phyloP scores from a whole-genome alignment of 2,888 invertebrate species.

The Mamestra brassicae region DNA sequence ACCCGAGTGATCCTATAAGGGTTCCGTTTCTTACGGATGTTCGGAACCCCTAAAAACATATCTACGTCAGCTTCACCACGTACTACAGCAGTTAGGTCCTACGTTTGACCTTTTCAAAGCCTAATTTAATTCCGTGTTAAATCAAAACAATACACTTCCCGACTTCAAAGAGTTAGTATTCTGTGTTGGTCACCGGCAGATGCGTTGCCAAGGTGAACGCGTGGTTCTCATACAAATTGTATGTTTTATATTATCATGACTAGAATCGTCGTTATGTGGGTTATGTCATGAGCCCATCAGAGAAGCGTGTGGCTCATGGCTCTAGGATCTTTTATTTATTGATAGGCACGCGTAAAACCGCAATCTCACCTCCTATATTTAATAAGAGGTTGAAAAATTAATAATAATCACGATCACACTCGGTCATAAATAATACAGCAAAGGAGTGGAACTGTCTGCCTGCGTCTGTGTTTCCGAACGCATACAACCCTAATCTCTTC shows the following conservation, averaged over 20 bases:
- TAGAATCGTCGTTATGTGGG: slow-evolving; percentile 20
- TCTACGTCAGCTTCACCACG: not conserved
- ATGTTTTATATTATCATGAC: slow-evolving; percentile 30
- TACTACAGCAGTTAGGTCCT: not conserved
- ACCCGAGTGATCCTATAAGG: too few species aligned
- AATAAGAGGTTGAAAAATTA: too few species aligned
- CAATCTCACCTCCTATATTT: too few species aligned
- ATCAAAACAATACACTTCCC: slow-evolving; percentile 46
- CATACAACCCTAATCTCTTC: too few species aligned
- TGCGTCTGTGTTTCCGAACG: too few species aligned
- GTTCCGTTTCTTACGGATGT: too few species aligned
- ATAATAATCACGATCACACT: too few species aligned
- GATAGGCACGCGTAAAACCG: too few species aligned
- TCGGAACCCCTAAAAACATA: too few species aligned
- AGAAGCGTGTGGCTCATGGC: slow-evolving; percentile 3
- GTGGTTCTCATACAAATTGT: slow-evolving; percentile 40
- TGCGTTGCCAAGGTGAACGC: slow-evolving; percentile 45
- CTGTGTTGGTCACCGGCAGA: slow-evolving; percentile 25
- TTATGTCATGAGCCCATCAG: slow-evolving; percentile 22
- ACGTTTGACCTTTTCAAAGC: slow-evolving; percentile 21
- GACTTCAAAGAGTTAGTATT: slow-evolving; percentile 45
- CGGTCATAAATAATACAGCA: too few species aligned
- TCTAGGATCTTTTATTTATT: too few species aligned
- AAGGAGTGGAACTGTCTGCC: too few species aligned
- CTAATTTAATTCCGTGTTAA: slow-evolving; percentile 35